phyloP scores from a whole-genome alignment of 2,113 vertebrate genomes.

The Synchiropus splendidus region DNA sequence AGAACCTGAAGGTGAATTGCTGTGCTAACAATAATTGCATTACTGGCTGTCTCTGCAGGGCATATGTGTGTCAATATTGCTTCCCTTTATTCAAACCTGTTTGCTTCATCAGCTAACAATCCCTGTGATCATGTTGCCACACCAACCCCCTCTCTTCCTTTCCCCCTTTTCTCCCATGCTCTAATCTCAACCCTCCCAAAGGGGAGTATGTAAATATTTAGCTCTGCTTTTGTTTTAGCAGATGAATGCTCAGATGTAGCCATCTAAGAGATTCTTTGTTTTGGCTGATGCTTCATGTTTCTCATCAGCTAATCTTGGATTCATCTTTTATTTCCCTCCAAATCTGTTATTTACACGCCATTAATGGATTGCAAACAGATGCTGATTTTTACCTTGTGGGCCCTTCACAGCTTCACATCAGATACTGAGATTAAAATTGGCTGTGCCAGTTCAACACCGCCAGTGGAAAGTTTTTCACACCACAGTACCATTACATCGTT shows the following conservation, averaged over 20 bases:
- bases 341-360: background rate
- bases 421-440: too few species aligned
- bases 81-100: too few species aligned
- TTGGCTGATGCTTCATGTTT: slow-evolving; percentile 8
- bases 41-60: too few species aligned
- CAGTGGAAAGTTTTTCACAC: too few species aligned
- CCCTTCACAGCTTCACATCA: too few species aligned
- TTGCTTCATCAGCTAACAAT: slow-evolving; percentile 43
- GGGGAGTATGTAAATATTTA: slow-evolving; percentile 50
- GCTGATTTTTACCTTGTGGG: too few species aligned
- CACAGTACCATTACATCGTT: too few species aligned
- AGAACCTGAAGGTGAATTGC: too few species aligned
- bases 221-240: slow-evolving; percentile 31
- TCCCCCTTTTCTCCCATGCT: slow-evolving; percentile 15
- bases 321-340: slow-evolving; percentile 7
- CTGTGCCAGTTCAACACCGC: too few species aligned
- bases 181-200: slow-evolving; percentile 37
- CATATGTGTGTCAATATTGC: too few species aligned
- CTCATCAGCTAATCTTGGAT: slow-evolving; percentile 7
- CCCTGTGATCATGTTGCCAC: slow-evolving; percentile 49
- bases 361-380: background rate
- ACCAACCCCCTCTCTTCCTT: slow-evolving; percentile 2
- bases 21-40: too few species aligned
- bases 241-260: slow-evolving; percentile 22
- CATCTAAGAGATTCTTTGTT: slow-evolving; percentile 14